These are phyloP conservation scores for Sesamia inferens DNA, from an alignment of 2,888 invertebrate genomes.

Conservation along the genomic window DNA sequence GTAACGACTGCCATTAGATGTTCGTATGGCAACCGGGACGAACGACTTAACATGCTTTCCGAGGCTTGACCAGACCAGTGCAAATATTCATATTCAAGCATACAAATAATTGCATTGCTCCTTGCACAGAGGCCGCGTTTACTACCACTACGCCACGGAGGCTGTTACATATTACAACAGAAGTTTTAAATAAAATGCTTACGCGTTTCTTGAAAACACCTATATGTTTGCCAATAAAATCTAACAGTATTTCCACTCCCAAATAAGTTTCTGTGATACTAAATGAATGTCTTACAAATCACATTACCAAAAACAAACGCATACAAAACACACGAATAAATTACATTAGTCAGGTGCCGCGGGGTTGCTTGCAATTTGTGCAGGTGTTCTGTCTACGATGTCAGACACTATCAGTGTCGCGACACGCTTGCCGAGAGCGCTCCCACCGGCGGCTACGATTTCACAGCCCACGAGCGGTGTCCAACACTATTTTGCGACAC, in stretches of 20 bases:
- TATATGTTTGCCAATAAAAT: background rate
- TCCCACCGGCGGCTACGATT: conserved; percentile 65
- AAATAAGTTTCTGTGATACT: conserved; percentile 29
- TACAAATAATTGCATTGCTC: no score
- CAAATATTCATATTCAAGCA: no score
- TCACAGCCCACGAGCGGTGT: conserved; percentile 56
- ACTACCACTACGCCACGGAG: no score
- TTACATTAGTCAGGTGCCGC: conserved; percentile 59
- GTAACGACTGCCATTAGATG: no score
- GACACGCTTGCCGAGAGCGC: conserved; percentile 61
- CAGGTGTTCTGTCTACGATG: conserved; percentile 66
- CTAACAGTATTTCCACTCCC: conserved; percentile 3
- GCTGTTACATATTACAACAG: no score
- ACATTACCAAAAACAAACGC: conserved; percentile 49
- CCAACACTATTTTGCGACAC: conserved; percentile 67
- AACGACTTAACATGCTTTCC: no score
- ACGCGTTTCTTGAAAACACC: background rate
- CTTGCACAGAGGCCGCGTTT: no score
- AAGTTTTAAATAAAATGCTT: background rate
- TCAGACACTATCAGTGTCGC: conserved; percentile 71
- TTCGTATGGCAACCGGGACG: no score
- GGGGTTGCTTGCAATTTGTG: conserved; percentile 70
- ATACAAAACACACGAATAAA: conserved; percentile 58
- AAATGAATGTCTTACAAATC: conserved; percentile 47
- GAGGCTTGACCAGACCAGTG: no score